phyloP scores from a whole-genome alignment of 2,797 vertebrate species.

The Pipistrellus pygmaeus region DNA sequence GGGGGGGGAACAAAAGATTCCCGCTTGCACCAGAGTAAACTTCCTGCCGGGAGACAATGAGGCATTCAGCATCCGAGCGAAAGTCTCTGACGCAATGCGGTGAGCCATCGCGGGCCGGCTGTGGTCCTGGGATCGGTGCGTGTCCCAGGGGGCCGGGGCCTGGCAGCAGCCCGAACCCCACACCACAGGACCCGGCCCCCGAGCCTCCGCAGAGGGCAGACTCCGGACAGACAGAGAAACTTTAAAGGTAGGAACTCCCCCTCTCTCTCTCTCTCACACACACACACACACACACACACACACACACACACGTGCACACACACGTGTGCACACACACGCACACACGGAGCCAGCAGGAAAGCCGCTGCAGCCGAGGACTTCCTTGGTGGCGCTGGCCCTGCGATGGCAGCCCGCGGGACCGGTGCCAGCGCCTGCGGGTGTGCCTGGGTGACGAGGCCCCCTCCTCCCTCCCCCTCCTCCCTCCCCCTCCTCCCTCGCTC shows the following conservation, averaged over 20 bases:
- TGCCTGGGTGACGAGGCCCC: neutral
- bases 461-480: neutral
- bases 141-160: conserved; percentile 60
- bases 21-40: conserved; percentile 74
- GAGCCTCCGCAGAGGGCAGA: conserved; percentile 51
- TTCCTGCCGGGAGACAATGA: conserved; percentile 82
- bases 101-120: conserved; percentile 74
- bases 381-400: conserved; percentile 80
- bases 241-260: conserved; percentile 77
- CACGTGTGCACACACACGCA: too few relatives aligned
- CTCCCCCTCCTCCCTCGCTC: neutral
- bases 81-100: conserved; percentile 75
- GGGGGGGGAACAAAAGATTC: conserved; percentile 29
- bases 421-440: neutral
- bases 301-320: neutral
- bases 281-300: conserved; percentile 1
- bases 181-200: neutral
- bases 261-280: too few relatives aligned
- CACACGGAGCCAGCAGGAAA: conserved; percentile 73
- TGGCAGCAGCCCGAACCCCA: conserved; percentile 73
- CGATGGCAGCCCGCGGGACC: neutral
- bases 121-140: conserved; percentile 71
- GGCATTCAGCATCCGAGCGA: conserved; percentile 64
- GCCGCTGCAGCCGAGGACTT: conserved; percentile 76
- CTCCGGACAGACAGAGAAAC: conserved; percentile 67